Conservation (phyloP, 2,797 vertebrate genomes). For the Melanotaenia trifasciata region DNA sequence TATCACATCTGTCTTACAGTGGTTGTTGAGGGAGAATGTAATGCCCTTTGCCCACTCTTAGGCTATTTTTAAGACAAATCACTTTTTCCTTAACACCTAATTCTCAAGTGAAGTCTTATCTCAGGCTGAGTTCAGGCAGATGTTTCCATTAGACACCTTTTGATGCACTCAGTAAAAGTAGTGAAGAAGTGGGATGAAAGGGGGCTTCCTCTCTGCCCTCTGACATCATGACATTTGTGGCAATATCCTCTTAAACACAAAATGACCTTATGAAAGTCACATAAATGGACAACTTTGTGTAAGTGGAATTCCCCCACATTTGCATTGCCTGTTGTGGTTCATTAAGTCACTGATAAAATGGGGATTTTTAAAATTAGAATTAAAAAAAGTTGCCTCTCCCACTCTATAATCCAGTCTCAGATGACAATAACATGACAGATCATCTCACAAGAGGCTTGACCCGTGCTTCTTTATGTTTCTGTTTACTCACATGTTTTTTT, state of each 20-base stretch:
- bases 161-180: constrained; percentile 1
- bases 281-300: not conserved
- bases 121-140: not conserved
- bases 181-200: constrained; percentile 15
- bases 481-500: too few species aligned
- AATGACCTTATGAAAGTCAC: constrained; percentile 11
- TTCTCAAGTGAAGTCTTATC: not conserved
- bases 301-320: constrained; percentile 37
- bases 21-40: not conserved
- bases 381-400: not conserved
- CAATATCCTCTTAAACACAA: constrained; percentile 15
- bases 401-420: constrained; percentile 1
- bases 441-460: too few species aligned
- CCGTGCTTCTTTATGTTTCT: too few species aligned
- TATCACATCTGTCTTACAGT: not conserved
- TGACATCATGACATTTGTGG: constrained; percentile 5
- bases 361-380: not conserved
- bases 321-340: not conserved
- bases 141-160: constrained; percentile 5
- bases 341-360: constrained; percentile 3
- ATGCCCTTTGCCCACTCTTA: not conserved
- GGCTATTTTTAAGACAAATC: not conserved
- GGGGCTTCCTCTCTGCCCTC: constrained; percentile 35
- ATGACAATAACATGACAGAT: not conserved
- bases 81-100: not conserved